A percentile compares a stretch with the other conserved stretches of the same genome.
Evolutionary conservation across 2,113 vertebrate genomes (phyloP).

Genomic region (Elanoides forficatus): DNA sequence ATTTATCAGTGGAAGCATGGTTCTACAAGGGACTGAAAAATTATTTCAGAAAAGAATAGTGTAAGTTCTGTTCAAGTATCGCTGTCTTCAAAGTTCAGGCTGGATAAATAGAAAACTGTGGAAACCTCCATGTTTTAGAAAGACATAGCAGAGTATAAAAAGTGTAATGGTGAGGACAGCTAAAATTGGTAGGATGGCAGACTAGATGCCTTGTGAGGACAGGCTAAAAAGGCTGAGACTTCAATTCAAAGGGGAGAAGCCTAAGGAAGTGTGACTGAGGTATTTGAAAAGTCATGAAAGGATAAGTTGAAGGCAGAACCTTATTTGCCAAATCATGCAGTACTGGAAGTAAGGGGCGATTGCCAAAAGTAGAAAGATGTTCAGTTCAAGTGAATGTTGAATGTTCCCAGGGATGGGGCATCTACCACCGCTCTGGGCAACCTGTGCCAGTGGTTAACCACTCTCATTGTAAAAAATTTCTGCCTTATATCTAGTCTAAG

Average conservation of each 20-base stretch:
- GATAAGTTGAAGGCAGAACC: neutral
- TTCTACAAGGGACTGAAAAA: neutral
- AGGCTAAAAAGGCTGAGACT: neutral
- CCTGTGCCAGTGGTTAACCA: neutral
- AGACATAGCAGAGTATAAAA: neutral
- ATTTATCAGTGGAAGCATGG: neutral
- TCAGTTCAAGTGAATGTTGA: neutral
- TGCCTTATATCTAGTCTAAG: neutral
- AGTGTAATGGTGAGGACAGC: neutral
- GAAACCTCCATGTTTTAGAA: neutral
- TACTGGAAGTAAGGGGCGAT: neutral
- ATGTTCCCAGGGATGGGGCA: neutral
- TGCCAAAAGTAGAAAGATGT: neutral
- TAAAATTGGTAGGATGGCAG: neutral
- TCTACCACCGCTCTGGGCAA: neutral
- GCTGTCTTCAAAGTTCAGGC: neutral
- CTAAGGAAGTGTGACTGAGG: neutral
- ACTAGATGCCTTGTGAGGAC: neutral
- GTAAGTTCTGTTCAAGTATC: neutral
- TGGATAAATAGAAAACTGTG: neutral
- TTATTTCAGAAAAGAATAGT: neutral
- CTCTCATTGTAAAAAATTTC: neutral
- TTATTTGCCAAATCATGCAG: neutral
- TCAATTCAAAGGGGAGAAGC: neutral
- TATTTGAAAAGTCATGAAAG: neutral